Percentiles rank a stretch among this genome's conserved stretches.
phyloP scores from a whole-genome alignment of 2,888 invertebrate genomes.

The Antitype chi region DNA sequence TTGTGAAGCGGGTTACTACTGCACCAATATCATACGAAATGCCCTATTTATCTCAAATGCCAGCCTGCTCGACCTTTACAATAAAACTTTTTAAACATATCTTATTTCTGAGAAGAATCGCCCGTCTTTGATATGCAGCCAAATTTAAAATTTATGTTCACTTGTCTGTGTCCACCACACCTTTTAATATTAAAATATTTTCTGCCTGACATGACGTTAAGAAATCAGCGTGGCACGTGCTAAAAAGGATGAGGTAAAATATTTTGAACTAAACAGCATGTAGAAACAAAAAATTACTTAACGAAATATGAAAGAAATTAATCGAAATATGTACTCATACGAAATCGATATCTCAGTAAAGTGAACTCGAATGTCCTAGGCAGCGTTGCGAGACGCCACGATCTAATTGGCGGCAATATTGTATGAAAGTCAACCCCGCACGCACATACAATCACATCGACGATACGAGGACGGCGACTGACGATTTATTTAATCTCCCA shows the following conservation, averaged over 20 bases:
- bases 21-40: constrained; percentile 74
- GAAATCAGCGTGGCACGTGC: constrained; percentile 14
- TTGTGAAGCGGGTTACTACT: constrained; percentile 78
- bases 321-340: constrained; percentile 31
- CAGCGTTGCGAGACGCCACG: constrained; percentile 68
- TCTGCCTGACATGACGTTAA: constrained; percentile 30
- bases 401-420: constrained; percentile 75
- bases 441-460: constrained; percentile 66
- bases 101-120: constrained; percentile 65
- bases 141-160: constrained; percentile 65
- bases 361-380: constrained; percentile 65
- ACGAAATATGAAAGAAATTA: constrained; percentile 33
- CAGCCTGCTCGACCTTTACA: constrained; percentile 56
- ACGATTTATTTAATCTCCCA: constrained; percentile 81
- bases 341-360: constrained; percentile 61
- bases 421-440: constrained; percentile 72
- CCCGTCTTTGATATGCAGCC: constrained; percentile 71
- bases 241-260: constrained; percentile 20
- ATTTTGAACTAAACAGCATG: constrained; percentile 16
- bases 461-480: constrained; percentile 74
- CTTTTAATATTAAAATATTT: constrained; percentile 34
- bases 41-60: constrained; percentile 77
- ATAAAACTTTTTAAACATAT: constrained; percentile 63
- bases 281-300: background rate
- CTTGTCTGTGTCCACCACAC: constrained; percentile 41